Percentiles rank a stretch among this genome's conserved stretches.
phyloP scores from a whole-genome alignment of 37 sponge, comb jelly and placozoan genomes.

The Beroe ovata region DNA sequence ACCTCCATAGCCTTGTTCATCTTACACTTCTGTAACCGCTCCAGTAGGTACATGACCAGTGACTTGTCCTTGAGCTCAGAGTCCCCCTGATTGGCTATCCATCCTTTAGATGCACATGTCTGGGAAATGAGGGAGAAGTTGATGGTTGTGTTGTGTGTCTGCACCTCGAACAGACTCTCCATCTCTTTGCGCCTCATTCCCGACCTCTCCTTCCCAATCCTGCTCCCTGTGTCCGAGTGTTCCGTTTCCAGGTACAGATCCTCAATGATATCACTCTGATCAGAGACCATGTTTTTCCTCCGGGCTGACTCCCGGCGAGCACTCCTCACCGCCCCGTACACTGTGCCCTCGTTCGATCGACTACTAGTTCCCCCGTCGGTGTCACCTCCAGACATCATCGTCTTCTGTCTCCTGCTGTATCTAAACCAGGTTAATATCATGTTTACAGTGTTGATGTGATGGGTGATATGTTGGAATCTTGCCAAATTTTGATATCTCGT shows the following conservation, averaged over 20 bases:
- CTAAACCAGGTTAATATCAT: not conserved
- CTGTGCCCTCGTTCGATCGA: slow-evolving; percentile 35
- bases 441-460: too few species aligned
- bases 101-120: slow-evolving; percentile 49
- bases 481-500: too few species aligned
- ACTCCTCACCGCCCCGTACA: slow-evolving; percentile 18
- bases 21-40: slow-evolving; percentile 60
- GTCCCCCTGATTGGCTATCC: slow-evolving; percentile 36
- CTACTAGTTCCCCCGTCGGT: slow-evolving; percentile 43
- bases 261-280: slow-evolving; percentile 65
- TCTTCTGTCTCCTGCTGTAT: slow-evolving; percentile 53
- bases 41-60: slow-evolving; percentile 63
- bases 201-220: slow-evolving; percentile 25
- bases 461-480: too few species aligned
- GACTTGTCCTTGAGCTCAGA: slow-evolving; percentile 40
- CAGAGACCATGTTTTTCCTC: slow-evolving; percentile 26
- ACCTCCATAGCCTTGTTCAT: slow-evolving; percentile 27
- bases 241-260: slow-evolving; percentile 55
- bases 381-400: slow-evolving; percentile 42
- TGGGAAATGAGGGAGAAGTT: slow-evolving; percentile 52
- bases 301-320: slow-evolving; percentile 58
- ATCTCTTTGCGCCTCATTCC: slow-evolving; percentile 36
- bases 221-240: slow-evolving; percentile 23
- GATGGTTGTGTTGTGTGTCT: slow-evolving; percentile 50
- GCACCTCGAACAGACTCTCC: slow-evolving; percentile 14